Evolutionary conservation across 2,113 vertebrate genomes (phyloP).

Genomic region (Callithrix jacchus): DNA sequence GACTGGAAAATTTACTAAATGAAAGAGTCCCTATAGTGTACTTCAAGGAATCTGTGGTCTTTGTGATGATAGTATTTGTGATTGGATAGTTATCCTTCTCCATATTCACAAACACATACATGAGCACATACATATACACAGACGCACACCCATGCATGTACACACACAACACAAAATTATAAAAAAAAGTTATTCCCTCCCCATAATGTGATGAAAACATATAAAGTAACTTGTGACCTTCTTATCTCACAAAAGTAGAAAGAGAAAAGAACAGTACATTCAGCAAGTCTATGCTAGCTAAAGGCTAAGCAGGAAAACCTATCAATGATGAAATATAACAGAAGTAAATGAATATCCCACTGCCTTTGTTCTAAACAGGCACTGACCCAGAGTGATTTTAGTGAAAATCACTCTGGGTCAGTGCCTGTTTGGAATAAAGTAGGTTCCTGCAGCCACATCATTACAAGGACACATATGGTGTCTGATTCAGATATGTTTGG

Average conservation of each 20-base stretch:
- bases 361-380: not conserved
- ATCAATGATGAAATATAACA: not conserved
- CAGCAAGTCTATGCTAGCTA: not conserved
- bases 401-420: too few species aligned
- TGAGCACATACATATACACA: not conserved
- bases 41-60: not conserved
- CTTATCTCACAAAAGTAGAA: not conserved
- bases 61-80: not conserved
- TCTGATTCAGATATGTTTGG: not conserved
- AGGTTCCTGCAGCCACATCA: not conserved
- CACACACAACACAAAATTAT: not conserved
- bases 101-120: not conserved
- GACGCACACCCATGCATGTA: rapidly evolving
- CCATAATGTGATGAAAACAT: not conserved
- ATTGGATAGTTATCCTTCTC: not conserved
- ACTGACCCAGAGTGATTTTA: not conserved
- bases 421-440: too few species aligned
- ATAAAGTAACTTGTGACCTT: not conserved
- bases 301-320: not conserved
- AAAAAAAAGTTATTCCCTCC: not conserved
- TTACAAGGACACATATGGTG: not conserved
- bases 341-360: not conserved
- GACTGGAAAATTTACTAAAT: not conserved
- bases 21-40: not conserved
- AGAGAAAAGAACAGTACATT: not conserved